These are phyloP conservation scores for Trypoxylus dichotomus DNA, from an alignment of 1,140 invertebrate genomes.

Conservation along the genomic window DNA sequence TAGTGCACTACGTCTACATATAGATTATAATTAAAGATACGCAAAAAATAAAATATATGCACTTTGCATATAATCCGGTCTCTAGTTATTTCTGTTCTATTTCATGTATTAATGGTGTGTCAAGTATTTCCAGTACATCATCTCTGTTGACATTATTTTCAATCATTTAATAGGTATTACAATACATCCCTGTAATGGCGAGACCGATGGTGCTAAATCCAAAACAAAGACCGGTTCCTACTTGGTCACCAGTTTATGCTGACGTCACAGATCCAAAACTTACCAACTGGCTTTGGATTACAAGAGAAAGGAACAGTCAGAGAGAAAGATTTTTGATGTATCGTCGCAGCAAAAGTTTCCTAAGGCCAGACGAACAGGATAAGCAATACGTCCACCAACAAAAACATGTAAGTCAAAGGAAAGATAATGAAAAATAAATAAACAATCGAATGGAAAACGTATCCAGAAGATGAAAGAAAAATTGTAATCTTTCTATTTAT, in stretches of 20 bases:
- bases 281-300: conserved; percentile 74
- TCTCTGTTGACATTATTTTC: too few relatives aligned
- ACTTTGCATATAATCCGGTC: too few relatives aligned
- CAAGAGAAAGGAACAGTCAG: conserved; percentile 63
- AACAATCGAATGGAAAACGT: too few relatives aligned
- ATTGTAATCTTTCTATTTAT: not conserved
- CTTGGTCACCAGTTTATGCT: conserved; percentile 78
- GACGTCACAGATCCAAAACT: conserved; percentile 73
- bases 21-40: too few relatives aligned
- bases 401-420: conserved; percentile 45
- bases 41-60: too few relatives aligned
- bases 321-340: conserved; percentile 59
- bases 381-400: conserved; percentile 57
- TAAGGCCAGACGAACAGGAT: conserved; percentile 56
- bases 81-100: too few relatives aligned
- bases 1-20: too few relatives aligned
- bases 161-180: conserved; percentile 58
- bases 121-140: too few relatives aligned
- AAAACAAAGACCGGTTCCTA: conserved; percentile 62
- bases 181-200: conserved; percentile 79
- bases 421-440: too few relatives aligned
- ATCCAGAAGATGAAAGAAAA: too few relatives aligned
- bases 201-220: conserved; percentile 69
- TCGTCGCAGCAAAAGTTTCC: conserved; percentile 54
- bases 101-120: too few relatives aligned